Conservation (phyloP, 2,888 invertebrate species). For the Amphipoea oculea region DNA sequence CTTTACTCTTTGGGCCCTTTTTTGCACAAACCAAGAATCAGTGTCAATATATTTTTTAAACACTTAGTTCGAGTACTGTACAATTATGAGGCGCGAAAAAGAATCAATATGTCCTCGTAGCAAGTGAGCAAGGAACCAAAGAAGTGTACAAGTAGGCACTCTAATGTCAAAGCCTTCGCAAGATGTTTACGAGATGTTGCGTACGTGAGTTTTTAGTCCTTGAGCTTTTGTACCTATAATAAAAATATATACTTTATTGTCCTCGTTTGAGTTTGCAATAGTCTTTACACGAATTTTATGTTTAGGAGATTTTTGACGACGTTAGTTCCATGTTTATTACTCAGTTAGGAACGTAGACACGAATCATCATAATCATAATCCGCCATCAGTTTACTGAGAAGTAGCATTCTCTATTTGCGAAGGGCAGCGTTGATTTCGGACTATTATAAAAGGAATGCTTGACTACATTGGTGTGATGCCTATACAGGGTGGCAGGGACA, state of each 20-base stretch:
- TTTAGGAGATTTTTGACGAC: background rate
- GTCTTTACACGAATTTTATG: background rate
- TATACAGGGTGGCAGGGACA: background rate
- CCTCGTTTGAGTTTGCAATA: background rate
- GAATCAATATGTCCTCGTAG: conserved; percentile 24
- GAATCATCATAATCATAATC: background rate
- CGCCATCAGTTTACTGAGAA: background rate
- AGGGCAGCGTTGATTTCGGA: background rate
- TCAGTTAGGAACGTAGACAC: background rate
- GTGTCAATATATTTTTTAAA: conserved; percentile 17
- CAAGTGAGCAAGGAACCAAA: conserved; percentile 39
- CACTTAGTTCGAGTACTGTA: conserved; percentile 8
- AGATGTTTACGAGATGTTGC: conserved; percentile 35
- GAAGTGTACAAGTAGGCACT: conserved; percentile 36
- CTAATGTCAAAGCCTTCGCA: conserved; percentile 25
- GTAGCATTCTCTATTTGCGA: background rate
- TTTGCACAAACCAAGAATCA: conserved; percentile 1
- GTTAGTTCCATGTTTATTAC: background rate
- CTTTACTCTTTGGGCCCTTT: background rate
- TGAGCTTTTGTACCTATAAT: conserved; percentile 15
- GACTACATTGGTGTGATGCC: background rate
- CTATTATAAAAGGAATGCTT: background rate
- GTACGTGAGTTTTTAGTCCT: conserved; percentile 43
- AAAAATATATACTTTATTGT: conserved; percentile 11
- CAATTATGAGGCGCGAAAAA: conserved; percentile 3